Conservation (phyloP, 2,797 vertebrate genomes). For the Harpagifer antarcticus region DNA sequence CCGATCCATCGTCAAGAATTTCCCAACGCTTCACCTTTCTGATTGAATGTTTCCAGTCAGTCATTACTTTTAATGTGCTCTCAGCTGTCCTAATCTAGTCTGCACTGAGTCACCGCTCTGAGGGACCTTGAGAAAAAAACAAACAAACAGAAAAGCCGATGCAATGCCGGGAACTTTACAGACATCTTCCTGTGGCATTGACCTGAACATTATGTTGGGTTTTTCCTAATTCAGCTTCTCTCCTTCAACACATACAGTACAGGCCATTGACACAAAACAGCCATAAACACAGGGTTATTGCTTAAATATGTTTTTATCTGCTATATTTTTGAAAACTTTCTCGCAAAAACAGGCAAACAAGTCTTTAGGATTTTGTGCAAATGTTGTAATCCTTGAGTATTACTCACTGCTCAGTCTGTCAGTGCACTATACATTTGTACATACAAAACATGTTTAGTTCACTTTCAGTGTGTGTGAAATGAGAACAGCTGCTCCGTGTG, state of each 20-base stretch:
- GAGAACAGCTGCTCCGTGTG: conserved; percentile 37
- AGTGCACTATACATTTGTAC: conserved; percentile 5
- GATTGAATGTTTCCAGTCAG: conserved; percentile 24
- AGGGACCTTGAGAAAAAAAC: conserved; percentile 59
- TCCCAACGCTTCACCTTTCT: conserved; percentile 18
- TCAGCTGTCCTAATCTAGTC: conserved; percentile 13
- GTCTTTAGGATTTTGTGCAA: background rate
- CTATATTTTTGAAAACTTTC: conserved; percentile 13
- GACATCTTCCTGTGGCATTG: conserved; percentile 61
- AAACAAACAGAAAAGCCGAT: conserved; percentile 51
- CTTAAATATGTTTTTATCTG: background rate
- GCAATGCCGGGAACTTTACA: conserved; percentile 47
- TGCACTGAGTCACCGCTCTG: conserved; percentile 57
- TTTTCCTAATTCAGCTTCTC: too few relatives aligned
- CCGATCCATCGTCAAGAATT: conserved; percentile 1
- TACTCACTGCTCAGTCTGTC: conserved; percentile 10
- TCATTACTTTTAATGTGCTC: background rate
- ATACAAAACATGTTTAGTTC: conserved; percentile 13
- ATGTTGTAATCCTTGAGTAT: conserved; percentile 22
- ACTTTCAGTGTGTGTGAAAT: conserved; percentile 43
- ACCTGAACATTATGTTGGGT: conserved; percentile 15
- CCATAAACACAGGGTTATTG: background rate
- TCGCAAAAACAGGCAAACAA: background rate
- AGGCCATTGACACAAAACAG: conserved; percentile 16
- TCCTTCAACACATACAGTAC: too few relatives aligned